Evolutionary conservation across 2,888 invertebrate genomes (phyloP), one percentile per base, ranked within the genome.

Genomic region (Frankliniella intonsa): DNA sequence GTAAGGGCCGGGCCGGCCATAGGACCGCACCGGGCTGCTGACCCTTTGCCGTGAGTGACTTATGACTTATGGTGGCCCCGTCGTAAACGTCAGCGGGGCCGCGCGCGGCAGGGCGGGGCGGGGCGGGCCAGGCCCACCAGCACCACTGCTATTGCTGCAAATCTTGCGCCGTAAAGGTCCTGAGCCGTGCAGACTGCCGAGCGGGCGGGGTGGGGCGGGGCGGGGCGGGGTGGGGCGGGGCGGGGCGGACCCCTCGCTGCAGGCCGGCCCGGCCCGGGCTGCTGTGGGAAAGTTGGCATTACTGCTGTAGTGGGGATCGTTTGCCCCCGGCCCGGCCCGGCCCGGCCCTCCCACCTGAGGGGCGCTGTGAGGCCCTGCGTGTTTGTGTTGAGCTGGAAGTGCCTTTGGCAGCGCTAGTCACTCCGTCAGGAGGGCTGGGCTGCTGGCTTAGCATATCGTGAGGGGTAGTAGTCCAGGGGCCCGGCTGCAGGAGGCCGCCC

Each of bases 151-250:
- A 11, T 69, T 69, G 62, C 69, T 22, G 69, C 69, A 69, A 69
- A 69, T 69, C 69, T 69, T 69, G 69, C 69, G 69, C 69, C 69
- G 69, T 69, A 69, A 69, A 69, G 69, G 69, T 69, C 69, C 69
- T 7, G 62, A 38, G 38, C 38, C 38, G 55, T 17, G 55, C 12
- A 14, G 55, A 17, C 55, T 55, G 55, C 55, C 55, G 55, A n/a
- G n/a, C n/a, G n/a, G n/a, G n/a, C n/a, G n/a, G n/a, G n/a, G 65
- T 65, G 65, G n/a, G 17, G n/a, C n/a, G 3, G n/a, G n/a, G 69
- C 69, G 69, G 14, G 17, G 62, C 62, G 14, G 62, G n/a, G 65
- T 65, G 65, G n/a, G 17, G n/a, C n/a, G 3, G n/a, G n/a, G 69
- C 69, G 69, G 14, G 17, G 62, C 62, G 14, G 62, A 11, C 62